These are phyloP conservation scores for Agraylea sexmaculata DNA, from an alignment of 1,140 invertebrate genomes.

Conservation along the genomic window DNA sequence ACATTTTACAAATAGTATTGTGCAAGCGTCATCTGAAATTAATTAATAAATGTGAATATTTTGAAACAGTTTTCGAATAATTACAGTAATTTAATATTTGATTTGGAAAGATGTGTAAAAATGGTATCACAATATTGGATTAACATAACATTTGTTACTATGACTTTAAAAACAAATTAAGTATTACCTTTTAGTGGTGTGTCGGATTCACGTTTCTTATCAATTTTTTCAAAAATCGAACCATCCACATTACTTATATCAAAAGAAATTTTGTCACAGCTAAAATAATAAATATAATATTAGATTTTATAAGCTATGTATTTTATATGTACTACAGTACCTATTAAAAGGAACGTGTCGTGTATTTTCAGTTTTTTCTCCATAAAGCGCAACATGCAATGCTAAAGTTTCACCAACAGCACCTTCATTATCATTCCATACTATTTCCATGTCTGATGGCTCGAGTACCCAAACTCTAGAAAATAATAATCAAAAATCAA, in stretches of 20 bases:
- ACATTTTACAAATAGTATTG: conserved; percentile 12
- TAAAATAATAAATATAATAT: too few relatives aligned
- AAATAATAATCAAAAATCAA: background rate
- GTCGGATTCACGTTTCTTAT: background rate
- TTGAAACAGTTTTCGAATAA: too few relatives aligned
- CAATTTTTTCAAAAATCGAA: conserved; percentile 11
- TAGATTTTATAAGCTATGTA: too few relatives aligned
- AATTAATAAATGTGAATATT: too few relatives aligned
- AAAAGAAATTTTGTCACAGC: conserved; percentile 16
- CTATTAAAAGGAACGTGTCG: conserved; percentile 11
- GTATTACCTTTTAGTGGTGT: too few relatives aligned
- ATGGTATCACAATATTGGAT: too few relatives aligned
- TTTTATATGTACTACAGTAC: conserved; percentile 7
- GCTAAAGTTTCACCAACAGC: conserved; percentile 11
- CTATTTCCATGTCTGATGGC: conserved; percentile 14
- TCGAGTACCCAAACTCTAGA: conserved; percentile 17
- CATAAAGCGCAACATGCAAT: conserved; percentile 15
- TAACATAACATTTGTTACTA: too few relatives aligned
- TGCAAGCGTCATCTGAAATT: conserved; percentile 14
- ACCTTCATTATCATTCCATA: conserved; percentile 16
- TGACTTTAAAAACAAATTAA: too few relatives aligned
- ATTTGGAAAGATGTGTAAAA: too few relatives aligned
- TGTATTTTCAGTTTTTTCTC: conserved; percentile 6
- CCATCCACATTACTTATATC: conserved; percentile 15
- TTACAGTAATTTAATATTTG: too few relatives aligned